Evolutionary conservation across 92 coral and sea anemone genomes (phyloP).

Genomic region (Isaurus tuberculatus): DNA sequence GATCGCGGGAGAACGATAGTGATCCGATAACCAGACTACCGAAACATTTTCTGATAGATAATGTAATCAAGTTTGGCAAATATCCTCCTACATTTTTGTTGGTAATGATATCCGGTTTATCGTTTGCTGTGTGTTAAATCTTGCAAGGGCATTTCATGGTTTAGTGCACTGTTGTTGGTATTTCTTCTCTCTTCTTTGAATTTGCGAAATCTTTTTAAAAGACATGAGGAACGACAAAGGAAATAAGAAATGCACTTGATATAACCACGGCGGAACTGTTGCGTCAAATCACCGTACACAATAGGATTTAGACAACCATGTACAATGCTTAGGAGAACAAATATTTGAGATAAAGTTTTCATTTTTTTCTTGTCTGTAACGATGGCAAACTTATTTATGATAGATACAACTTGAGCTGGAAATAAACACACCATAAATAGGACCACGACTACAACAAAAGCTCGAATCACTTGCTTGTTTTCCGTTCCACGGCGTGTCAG

Average conservation of each 20-base stretch:
- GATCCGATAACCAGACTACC: too few relatives aligned
- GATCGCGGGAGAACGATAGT: too few relatives aligned
- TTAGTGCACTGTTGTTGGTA: too few relatives aligned
- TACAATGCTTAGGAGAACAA: background rate
- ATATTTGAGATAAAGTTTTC: background rate
- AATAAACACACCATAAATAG: conserved; percentile 20
- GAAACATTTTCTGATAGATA: too few relatives aligned
- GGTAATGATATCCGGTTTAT: too few relatives aligned
- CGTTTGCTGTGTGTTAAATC: too few relatives aligned
- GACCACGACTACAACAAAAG: conserved; percentile 3
- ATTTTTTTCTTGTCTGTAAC: background rate
- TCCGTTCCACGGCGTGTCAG: conserved; percentile 20
- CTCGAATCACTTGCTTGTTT: conserved; percentile 36
- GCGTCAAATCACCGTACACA: conserved; percentile 16
- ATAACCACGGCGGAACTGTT: conserved; percentile 24
- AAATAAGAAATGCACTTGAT: conserved; percentile 25
- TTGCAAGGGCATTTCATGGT: too few relatives aligned
- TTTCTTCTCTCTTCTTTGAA: too few relatives aligned
- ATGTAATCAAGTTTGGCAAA: too few relatives aligned
- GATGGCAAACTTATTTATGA: background rate
- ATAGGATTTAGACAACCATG: conserved; percentile 33
- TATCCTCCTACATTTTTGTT: too few relatives aligned
- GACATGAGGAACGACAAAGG: background rate
- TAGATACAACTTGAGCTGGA: conserved; percentile 16
- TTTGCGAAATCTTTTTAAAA: too few relatives aligned